Base-by-base conservation (phyloP, 35 echinoderm and acorn worm species). In the Apostichopus japonicus region DNA sequence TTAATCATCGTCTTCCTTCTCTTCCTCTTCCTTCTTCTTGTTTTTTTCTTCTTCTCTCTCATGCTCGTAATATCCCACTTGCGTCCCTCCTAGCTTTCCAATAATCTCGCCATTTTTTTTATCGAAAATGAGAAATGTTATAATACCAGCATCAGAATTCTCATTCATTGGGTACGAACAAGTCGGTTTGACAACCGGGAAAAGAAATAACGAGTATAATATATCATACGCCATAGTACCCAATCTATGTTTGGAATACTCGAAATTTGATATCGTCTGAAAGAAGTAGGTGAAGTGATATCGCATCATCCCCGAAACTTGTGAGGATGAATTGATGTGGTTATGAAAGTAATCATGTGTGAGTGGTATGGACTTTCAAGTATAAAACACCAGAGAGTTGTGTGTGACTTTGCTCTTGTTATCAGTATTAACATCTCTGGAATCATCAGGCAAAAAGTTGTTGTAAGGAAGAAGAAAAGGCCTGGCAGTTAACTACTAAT, bases 271-370 rank as follows among this genome's bases (percentile, higher is more conserved):
- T 83, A 53, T 83, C 54, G 5, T 83, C 17, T 19, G 6, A 83
- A 83, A 54, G 55, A 83, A 83, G 79, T 83, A 83, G 79, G 79
- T 83, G 79, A 83, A 83, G 79, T 83, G 53, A 55, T 27, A 44
- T 67, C 63, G 22, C 17, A 75, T 75, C 71, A 75, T 75, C 71
- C 16, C 33, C n/a, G n/a, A 75, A 75, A 23, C 5, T 23, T 75
- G 71, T 23, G 22, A 19, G n/a, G n/a, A 75, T 7, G 71, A 75
- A 19, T 75, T 23, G 71, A 75, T 23, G 71, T 75, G 15, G 71
- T 75, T 75, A 75, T 75, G 71, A 75, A 75, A 75, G 71, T 75
- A 75, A 75, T 75, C 71, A 75, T 23, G 71, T 75, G n/a, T 75
- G n/a, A 75, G 17, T 75, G 71, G 17, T n/a, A 23, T 19, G 71